A percentile compares a stretch with the other conserved stretches of the same genome.
Evolutionary conservation across 1,140 invertebrate species (phyloP).

Genomic region (Solenopsis fugax): DNA sequence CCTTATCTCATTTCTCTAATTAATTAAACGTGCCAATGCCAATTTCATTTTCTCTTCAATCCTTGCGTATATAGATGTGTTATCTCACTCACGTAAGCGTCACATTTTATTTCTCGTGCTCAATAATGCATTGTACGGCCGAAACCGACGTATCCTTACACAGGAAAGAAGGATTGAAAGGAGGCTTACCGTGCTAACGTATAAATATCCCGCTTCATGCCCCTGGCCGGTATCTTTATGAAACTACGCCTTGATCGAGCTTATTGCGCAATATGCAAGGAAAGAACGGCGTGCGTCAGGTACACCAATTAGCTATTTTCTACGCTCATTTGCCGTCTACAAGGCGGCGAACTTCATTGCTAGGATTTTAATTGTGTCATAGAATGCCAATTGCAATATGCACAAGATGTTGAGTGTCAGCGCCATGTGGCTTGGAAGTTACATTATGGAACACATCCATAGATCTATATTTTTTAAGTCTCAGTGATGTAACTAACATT

Average conservation of each 20-base stretch:
- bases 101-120: background rate
- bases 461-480: background rate
- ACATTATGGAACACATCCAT: too few species aligned
- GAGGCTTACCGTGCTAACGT: background rate
- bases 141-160: background rate
- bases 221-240: background rate
- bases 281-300: background rate
- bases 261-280: slow-evolving; percentile 6
- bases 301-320: background rate
- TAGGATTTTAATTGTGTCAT: background rate
- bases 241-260: background rate
- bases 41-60: background rate
- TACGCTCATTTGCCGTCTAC: background rate
- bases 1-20: background rate
- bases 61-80: background rate
- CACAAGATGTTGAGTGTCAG: background rate
- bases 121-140: background rate
- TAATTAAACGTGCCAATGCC: background rate
- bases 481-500: background rate
- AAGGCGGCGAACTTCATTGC: background rate
- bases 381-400: background rate
- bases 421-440: background rate
- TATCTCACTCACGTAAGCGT: background rate
- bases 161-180: background rate
- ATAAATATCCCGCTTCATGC: background rate